Base-by-base conservation (phyloP, 2,797 vertebrate genomes). In the Zenarchopterus dispar region DNA sequence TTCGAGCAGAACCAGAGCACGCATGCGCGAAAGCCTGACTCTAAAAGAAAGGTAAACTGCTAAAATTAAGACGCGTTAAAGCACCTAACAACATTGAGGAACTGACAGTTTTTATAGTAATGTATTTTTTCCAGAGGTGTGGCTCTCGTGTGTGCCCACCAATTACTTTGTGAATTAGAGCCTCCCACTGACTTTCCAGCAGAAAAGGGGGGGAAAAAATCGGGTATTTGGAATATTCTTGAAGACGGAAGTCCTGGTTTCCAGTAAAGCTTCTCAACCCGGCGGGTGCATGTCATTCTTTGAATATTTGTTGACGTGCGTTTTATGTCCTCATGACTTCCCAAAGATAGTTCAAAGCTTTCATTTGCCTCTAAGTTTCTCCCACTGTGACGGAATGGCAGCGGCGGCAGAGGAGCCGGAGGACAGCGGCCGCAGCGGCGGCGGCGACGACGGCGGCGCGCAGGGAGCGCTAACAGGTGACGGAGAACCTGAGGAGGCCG, bases 401-500 rank as follows among this genome's bases (percentile, higher is more conserved):
- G 76, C 80, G 24, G 85, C 53, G n/a, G 64, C 58, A 9, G 80
- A 44, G 3, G 77, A 70, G 47, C 62, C 71, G 65, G 91, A 84
- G 74, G 82, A 80, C 9, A 2, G 73, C 6, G 39, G 48, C 70
- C 56, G 74, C n/a, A n/a, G n/a, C n/a, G n/a, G n/a, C n/a, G n/a
- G n/a, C n/a, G n/a, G n/a, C n/a, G n/a, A n/a, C 55, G 21, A 81
- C 84, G 16, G 79, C 70, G 58, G 64, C 57, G 41, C 85, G 21
- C 82, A 88, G 55, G 67, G 62, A 56, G 77, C 78, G 53, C 70
- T 94, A 77, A 17, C 92, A 84, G 59, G 92, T 93, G 70, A 93
- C 81, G 43, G 83, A 0, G 94, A 93, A 62, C 85, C 92, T 3
- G 90, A 89, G 16, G 96, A 96, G 84, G 93, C 94, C 70, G 96